Evolutionary conservation across 2,797 vertebrate genomes (phyloP), one percentile per base, ranked within the genome.

Genomic region (Karalla daura): DNA sequence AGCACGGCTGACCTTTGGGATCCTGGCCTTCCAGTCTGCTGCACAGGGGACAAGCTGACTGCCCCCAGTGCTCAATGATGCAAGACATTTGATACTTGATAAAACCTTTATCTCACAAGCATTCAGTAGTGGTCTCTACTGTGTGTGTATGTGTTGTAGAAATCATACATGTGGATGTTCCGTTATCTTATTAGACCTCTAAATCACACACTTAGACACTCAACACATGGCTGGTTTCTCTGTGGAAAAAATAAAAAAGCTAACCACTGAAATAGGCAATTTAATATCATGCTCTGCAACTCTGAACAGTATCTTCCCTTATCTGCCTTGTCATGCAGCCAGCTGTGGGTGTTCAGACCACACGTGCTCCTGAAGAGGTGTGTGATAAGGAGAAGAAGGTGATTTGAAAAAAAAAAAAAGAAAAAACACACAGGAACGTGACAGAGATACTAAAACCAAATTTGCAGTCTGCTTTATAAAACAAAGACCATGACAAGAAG

Each of bases 221-320:
- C 20, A 32, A 39, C 33, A 52, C 23, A 23, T 39, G 8, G 25
- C 18, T 1, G 1, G 45, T 6, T 54, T 63, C 23, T 33, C n/a
- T 2, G n/a, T 14, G 27, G 35, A 17, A 20, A 63, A n/a, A 49
- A 13, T 17, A 46, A 43, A 39, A 46, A 45, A n/a, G 51, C 23
- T 58, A 82, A 76, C 40, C 52, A 74, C 56, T 86, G 74, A 85
- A 86, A 88, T 37, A 60, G 72, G 64, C 74, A 78, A 82, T 90
- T 88, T 88, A 85, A 87, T 89, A 88, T 86, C 81, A 80, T 77
- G 83, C 81, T 83, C 61, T 62, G 61, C 63, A 81, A 74, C 78
- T 78, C 70, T 76, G 77, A 86, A 80, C 54, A 80, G 63, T 72
- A 72, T 80, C 75, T 79, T 18, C n/a, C 36, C 70, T 76, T 89